These are phyloP conservation scores for Pelusios castaneus DNA, from an alignment of 2,113 vertebrate genomes.

Conservation along the genomic window DNA sequence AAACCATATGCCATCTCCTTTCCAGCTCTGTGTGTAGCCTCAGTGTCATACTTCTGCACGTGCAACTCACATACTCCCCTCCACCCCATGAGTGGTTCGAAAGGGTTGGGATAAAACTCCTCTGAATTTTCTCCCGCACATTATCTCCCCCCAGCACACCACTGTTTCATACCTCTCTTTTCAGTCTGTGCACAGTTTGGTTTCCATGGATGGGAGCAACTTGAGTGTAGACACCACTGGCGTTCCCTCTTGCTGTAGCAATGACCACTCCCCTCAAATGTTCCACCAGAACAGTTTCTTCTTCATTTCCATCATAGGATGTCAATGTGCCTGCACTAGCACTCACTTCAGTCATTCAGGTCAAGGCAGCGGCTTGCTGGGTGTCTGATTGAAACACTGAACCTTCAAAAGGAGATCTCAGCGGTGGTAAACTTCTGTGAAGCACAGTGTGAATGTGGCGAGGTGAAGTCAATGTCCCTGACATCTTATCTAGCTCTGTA, in stretches of 20 bases:
- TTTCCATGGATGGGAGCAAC: not conserved
- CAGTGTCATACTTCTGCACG: not conserved
- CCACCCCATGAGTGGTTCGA: not conserved
- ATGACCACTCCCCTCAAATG: not conserved
- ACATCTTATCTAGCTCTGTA: not conserved
- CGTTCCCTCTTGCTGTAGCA: not conserved
- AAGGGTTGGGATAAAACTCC: not conserved
- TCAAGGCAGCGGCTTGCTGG: not conserved
- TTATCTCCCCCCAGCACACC: not conserved
- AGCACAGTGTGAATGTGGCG: not conserved
- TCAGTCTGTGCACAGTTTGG: not conserved
- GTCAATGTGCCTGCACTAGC: not conserved
- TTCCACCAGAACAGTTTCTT: not conserved
- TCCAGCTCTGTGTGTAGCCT: not conserved
- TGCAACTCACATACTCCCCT: not conserved
- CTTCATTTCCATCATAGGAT: not conserved
- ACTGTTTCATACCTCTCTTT: not conserved
- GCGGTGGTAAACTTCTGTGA: not conserved
- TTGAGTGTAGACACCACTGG: not conserved
- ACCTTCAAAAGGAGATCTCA: not conserved
- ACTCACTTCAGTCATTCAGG: not conserved
- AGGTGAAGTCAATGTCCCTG: not conserved
- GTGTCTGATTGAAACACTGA: not conserved
- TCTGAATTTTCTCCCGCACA: not conserved
- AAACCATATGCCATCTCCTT: not conserved